Evolutionary conservation across 2,113 vertebrate genomes (phyloP).

Genomic region (Sminthopsis crassicaudata): DNA sequence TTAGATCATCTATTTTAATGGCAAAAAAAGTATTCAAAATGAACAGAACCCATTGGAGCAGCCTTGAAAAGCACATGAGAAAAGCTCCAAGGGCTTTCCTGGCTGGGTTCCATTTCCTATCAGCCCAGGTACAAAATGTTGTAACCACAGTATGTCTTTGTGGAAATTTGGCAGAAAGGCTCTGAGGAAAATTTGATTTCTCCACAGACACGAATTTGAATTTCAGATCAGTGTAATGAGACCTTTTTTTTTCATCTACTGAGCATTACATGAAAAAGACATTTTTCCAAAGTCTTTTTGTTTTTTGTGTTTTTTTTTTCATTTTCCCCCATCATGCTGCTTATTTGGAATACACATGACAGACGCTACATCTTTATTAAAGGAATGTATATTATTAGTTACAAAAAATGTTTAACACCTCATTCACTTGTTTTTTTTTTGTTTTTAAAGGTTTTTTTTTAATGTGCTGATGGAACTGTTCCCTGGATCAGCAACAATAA

Average conservation of each 20-base stretch:
- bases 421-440: not conserved
- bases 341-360: not conserved
- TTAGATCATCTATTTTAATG: too few species aligned
- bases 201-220: not conserved
- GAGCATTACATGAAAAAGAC: not conserved
- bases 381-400: not conserved
- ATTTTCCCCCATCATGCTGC: not conserved
- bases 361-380: not conserved
- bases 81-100: not conserved
- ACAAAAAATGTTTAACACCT: not conserved
- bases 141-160: rapidly evolving
- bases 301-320: too few species aligned
- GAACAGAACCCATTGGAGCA: rapidly evolving
- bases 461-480: not conserved
- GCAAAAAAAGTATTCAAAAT: not conserved
- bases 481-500: not conserved
- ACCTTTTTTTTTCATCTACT: not conserved
- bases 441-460: not conserved
- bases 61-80: not conserved
- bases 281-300: not conserved
- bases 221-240: not conserved
- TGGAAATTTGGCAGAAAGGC: not conserved
- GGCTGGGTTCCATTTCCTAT: not conserved
- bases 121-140: constrained; percentile 6
- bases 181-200: rapidly evolving